Percentiles rank a stretch among this genome's conserved stretches.
phyloP scores from a whole-genome alignment of 2,888 invertebrate species.

The Brachycybe producta region DNA sequence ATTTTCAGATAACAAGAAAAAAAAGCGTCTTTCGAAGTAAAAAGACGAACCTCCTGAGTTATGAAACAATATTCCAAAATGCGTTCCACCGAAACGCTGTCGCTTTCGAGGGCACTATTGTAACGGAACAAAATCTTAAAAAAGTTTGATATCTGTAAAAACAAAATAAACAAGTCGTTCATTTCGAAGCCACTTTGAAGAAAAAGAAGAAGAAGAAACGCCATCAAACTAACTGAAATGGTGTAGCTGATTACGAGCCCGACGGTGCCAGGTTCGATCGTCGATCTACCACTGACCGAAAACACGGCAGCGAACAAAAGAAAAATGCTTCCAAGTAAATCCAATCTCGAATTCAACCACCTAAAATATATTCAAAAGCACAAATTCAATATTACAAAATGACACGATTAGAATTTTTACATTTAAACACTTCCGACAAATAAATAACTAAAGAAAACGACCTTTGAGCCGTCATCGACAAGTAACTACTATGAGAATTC shows the following conservation, averaged over 20 bases:
- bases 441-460: slow-evolving; percentile 24
- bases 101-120: slow-evolving; percentile 42
- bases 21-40: neutral
- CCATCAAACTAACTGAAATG: slow-evolving; percentile 29
- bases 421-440: neutral
- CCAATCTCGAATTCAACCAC: slow-evolving; percentile 88
- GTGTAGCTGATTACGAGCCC: slow-evolving; percentile 41
- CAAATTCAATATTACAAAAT: neutral
- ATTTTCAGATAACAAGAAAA: neutral
- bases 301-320: slow-evolving; percentile 89
- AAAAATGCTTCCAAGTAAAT: slow-evolving; percentile 90
- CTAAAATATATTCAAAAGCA: slow-evolving; percentile 37
- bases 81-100: slow-evolving; percentile 43
- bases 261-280: slow-evolving; percentile 51
- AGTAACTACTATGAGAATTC: slow-evolving; percentile 84
- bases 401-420: neutral
- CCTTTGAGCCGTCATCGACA: slow-evolving; percentile 78
- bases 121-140: slow-evolving; percentile 42
- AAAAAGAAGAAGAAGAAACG: too few relatives aligned
- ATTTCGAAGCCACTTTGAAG: too few relatives aligned
- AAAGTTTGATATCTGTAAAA: slow-evolving; percentile 35
- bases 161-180: neutral
- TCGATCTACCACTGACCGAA: slow-evolving; percentile 64
- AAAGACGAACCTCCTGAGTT: neutral
- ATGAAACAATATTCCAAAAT: slow-evolving; percentile 40